Conservation (phyloP, 2,797 vertebrate genomes). For the Clarias platycephalus region DNA sequence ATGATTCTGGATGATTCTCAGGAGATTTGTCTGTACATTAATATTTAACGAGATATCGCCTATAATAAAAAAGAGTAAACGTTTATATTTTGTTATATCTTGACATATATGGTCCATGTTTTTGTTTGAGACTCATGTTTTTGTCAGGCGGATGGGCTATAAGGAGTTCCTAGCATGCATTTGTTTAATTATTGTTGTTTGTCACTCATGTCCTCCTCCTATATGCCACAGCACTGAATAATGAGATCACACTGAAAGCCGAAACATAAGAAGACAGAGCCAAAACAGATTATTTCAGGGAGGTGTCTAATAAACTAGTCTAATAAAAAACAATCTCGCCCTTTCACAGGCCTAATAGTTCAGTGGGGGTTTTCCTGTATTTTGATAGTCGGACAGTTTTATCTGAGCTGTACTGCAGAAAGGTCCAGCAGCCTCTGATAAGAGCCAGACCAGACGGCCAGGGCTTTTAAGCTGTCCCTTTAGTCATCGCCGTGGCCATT, state of each 20-base stretch:
- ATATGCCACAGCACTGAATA: conserved; percentile 38
- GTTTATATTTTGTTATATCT: background rate
- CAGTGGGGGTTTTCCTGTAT: conserved; percentile 74
- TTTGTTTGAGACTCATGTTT: background rate
- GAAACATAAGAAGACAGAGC: conserved; percentile 30
- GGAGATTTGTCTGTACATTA: background rate
- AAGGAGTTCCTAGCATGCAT: background rate
- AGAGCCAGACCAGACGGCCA: conserved; percentile 66
- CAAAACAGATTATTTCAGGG: conserved; percentile 49
- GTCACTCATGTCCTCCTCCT: conserved; percentile 38
- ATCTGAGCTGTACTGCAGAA: conserved; percentile 72
- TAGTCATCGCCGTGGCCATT: conserved; percentile 58
- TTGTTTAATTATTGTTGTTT: conserved; percentile 37
- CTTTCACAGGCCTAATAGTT: conserved; percentile 62
- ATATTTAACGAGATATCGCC: conserved; percentile 22
- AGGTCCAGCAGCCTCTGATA: conserved; percentile 61
- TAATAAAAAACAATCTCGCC: conserved; percentile 65
- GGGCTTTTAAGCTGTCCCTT: conserved; percentile 59
- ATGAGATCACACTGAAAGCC: conserved; percentile 49
- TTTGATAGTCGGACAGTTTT: conserved; percentile 65
- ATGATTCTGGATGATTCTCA: conserved; percentile 10
- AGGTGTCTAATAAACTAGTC: conserved; percentile 58
- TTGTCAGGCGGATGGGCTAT: background rate
- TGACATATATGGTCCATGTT: background rate
- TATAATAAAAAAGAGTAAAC: conserved; percentile 53